Base-by-base conservation (phyloP, 2,113 vertebrate genomes). In the Tragelaphus buxtoni region DNA sequence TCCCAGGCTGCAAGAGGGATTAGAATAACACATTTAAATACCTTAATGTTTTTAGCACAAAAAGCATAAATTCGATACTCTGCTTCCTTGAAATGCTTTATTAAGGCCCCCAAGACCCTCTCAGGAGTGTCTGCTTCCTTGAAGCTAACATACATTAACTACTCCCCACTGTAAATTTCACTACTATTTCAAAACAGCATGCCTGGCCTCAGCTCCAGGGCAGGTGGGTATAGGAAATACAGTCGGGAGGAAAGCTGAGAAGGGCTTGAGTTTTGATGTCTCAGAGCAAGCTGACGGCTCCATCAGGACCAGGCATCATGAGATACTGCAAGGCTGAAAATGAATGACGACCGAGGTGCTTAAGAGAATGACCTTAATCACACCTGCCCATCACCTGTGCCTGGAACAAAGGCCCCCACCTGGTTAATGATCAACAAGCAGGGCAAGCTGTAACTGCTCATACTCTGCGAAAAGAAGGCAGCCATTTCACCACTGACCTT, bases 21-120 rank as follows among this genome's bases (percentile, higher is more conserved):
- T 97, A 98, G 98, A 98, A 98, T 96, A 98, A 98, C 97, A 98
- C 91, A 97, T 97, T 97, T 98, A 96, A 98, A 98, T 97, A 88
- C 97, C 94, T 98, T 98, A 97, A 99, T 98, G 97, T 97, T 96
- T 98, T 98, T 97, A 98, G 98, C 98, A 98, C 96, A 94, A 98
- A 99, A 98, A 97, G 95, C 91, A 91, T 98, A 97, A 97, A 99
- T 98, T 97, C 42, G 98, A 99, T 99, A 98, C 93, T 95, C 95
- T 96, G 18, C 93, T 98, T 99, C 97, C 98, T 98, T 98, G 82
- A 97, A 98, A 98, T 97, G 91, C 95, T 97, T 98, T 98, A 96
- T 97, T 97, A 98, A 99, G 90, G 74, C 89, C 98, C 90, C 96
- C 69, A 90, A 96, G 89, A 96, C 95, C 79, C 97, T 96, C 96